These are phyloP conservation scores for Saccopteryx bilineata DNA, from an alignment of 2,113 vertebrate genomes.

Conservation along the genomic window DNA sequence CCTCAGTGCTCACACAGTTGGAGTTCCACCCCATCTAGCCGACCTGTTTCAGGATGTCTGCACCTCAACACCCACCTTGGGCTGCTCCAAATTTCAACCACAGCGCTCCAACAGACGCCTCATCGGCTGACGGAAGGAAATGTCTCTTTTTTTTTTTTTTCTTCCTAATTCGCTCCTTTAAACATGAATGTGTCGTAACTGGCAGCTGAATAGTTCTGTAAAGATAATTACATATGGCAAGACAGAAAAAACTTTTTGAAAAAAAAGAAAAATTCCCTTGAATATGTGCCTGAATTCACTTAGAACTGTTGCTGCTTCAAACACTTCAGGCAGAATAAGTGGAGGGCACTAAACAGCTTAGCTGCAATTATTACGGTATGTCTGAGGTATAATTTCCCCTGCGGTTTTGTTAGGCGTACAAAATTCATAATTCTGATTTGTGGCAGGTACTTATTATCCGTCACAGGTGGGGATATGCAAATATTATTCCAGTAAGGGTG, in stretches of 20 bases:
- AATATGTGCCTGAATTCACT: conserved; percentile 91
- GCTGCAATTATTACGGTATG: conserved; percentile 93
- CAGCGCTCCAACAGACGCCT: conserved; percentile 18
- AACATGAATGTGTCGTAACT: conserved; percentile 83
- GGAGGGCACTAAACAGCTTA: conserved; percentile 94
- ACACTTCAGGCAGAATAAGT: conserved; percentile 93
- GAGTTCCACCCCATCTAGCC: not conserved
- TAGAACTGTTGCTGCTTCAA: conserved; percentile 92
- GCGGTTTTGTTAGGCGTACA: conserved; percentile 92
- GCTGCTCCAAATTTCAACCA: conserved; percentile 6
- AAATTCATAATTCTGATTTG: conserved; percentile 95
- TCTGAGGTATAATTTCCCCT: conserved; percentile 95
- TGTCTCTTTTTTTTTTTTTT: conserved; percentile 51
- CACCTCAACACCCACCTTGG: not conserved
- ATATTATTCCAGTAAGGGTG: conserved; percentile 92
- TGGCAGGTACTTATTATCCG: conserved; percentile 94
- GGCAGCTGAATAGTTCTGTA: conserved; percentile 85
- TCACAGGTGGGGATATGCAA: conserved; percentile 95
- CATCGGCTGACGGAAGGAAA: not conserved
- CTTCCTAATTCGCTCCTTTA: conserved; percentile 83
- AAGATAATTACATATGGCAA: conserved; percentile 91
- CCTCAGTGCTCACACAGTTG: not conserved
- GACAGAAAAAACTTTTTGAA: conserved; percentile 87
- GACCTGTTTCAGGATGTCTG: not conserved
- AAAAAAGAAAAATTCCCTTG: conserved; percentile 86